Conservation (phyloP, 2,888 invertebrate genomes). For the Fragum whitleyi region DNA sequence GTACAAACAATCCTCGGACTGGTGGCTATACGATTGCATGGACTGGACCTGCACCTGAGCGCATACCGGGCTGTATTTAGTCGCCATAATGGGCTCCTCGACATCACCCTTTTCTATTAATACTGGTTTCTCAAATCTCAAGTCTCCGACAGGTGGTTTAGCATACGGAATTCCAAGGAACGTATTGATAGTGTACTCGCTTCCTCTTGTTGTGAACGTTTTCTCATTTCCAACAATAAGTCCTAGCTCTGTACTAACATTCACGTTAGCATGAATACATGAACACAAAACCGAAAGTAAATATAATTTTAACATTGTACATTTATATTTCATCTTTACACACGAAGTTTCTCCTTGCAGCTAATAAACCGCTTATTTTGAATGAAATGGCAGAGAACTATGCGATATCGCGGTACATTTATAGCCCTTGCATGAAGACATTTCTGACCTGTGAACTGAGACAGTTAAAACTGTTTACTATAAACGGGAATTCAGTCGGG, state of each 20-base stretch:
- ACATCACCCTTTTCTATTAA: neutral
- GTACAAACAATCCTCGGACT: constrained; percentile 96
- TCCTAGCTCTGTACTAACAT: neutral
- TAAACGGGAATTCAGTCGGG: no score
- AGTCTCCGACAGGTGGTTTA: constrained; percentile 6
- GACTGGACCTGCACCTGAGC: neutral
- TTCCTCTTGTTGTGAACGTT: neutral
- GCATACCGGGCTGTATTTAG: neutral
- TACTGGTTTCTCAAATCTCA: neutral
- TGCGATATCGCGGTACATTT: no score
- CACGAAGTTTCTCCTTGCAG: neutral
- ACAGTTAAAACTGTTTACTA: no score
- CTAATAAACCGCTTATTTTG: no score
- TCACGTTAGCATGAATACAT: neutral
- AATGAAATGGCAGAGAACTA: no score
- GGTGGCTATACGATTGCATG: neutral
- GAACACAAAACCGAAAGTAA: neutral
- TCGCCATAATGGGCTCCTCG: neutral
- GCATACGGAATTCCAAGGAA: constrained; percentile 21
- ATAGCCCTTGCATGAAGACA: no score
- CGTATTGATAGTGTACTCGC: neutral
- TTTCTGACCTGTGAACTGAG: no score
- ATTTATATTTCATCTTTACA: neutral
- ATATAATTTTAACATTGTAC: neutral
- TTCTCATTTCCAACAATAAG: constrained; percentile 6